phyloP scores from a whole-genome alignment of 2,797 vertebrate species.

The Rachycentron canadum region DNA sequence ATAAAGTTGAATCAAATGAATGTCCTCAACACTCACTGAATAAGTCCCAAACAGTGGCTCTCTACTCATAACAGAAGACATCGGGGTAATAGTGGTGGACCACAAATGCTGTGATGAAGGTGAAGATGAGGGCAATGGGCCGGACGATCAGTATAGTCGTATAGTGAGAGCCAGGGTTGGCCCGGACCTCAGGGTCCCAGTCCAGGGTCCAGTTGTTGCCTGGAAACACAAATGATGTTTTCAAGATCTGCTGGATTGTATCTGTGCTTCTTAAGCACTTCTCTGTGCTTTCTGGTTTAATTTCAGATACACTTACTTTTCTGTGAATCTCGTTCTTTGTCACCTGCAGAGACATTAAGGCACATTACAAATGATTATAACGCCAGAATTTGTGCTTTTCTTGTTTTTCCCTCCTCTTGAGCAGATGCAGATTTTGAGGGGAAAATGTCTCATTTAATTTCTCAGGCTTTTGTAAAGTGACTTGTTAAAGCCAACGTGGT shows the following conservation, averaged over 20 bases:
- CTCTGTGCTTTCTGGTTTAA: neutral
- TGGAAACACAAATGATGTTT: constrained; percentile 25
- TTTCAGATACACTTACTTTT: constrained; percentile 52
- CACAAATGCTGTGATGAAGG: constrained; percentile 66
- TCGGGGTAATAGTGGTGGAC: constrained; percentile 76
- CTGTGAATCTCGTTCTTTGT: constrained; percentile 69
- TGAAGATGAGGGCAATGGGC: constrained; percentile 69
- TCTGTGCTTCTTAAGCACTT: neutral
- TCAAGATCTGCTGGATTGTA: neutral
- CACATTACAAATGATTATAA: neutral
- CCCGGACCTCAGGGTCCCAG: constrained; percentile 36
- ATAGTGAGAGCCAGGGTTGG: constrained; percentile 45
- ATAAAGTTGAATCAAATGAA: neutral
- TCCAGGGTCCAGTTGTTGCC: constrained; percentile 70
- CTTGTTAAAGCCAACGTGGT: neutral
- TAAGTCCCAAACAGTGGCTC: neutral
- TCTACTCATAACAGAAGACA: constrained; percentile 72
- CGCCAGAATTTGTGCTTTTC: neutral
- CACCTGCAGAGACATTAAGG: constrained; percentile 70
- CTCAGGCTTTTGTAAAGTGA: neutral
- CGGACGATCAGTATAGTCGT: constrained; percentile 64
- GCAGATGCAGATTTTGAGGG: neutral
- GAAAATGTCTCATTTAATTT: neutral
- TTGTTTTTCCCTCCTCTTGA: neutral
- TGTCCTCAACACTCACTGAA: neutral